phyloP scores from a whole-genome alignment of 1,140 invertebrate genomes.

The Drosophila dunni region DNA sequence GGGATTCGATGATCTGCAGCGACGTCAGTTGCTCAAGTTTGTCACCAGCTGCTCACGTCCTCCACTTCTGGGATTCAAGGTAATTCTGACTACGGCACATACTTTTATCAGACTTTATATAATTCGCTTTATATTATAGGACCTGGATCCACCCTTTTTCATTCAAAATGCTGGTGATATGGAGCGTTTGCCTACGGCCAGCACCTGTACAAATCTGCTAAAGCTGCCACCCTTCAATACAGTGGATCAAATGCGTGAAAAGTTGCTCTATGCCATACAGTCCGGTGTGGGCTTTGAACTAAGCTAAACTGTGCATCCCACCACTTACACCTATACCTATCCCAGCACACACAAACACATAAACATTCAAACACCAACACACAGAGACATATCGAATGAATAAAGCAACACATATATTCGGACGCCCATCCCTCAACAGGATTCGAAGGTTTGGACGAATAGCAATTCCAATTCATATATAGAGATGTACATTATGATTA shows the following conservation, averaged over 20 bases:
- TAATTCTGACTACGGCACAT: slow-evolving; percentile 70
- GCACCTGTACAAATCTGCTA: slow-evolving; percentile 98
- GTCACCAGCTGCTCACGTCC: slow-evolving; percentile 98
- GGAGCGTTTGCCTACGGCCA: slow-evolving; percentile 96
- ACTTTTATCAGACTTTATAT: background rate
- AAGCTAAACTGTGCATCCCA: slow-evolving; percentile 87
- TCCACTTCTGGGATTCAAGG: slow-evolving; percentile 98
- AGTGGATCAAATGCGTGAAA: slow-evolving; percentile 91
- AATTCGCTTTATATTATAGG: slow-evolving; percentile 86
- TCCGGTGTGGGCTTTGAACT: slow-evolving; percentile 98
- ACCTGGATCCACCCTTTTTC: slow-evolving; percentile 96
- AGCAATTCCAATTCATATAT: slow-evolving; percentile 68
- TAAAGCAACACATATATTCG: slow-evolving; percentile 30
- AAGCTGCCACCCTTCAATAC: slow-evolving; percentile 96
- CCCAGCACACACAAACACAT: slow-evolving; percentile 1
- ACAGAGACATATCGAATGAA: slow-evolving; percentile 58
- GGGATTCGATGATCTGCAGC: slow-evolving; percentile 93
- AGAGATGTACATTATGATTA: slow-evolving; percentile 67
- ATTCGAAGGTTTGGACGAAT: slow-evolving; percentile 30
- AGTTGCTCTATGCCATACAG: slow-evolving; percentile 97
- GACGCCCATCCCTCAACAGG: slow-evolving; percentile 29
- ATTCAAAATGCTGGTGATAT: slow-evolving; percentile 95
- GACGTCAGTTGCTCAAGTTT: slow-evolving; percentile 96
- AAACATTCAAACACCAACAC: background rate
- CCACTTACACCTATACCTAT: background rate